phyloP scores from a whole-genome alignment of 2,113 vertebrate genomes.

The Tachysurus vachellii region DNA sequence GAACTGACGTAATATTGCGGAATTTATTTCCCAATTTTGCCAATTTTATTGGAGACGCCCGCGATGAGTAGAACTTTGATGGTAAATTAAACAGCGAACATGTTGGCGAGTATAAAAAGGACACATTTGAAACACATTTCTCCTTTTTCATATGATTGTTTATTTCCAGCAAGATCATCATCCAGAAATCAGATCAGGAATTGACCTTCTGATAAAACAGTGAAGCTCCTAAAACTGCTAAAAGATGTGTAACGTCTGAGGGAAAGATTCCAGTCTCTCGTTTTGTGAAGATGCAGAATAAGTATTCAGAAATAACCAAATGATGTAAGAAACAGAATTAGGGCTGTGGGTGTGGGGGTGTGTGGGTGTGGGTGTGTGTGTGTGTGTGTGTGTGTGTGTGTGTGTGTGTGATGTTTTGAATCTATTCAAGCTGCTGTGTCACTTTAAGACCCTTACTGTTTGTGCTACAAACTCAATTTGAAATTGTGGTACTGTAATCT shows the following conservation, averaged over 20 bases:
- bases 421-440: not conserved
- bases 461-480: not conserved
- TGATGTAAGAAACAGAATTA: not conserved
- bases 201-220: not conserved
- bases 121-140: not conserved
- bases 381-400: not conserved
- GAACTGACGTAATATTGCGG: slow-evolving; percentile 37
- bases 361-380: no score
- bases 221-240: not conserved
- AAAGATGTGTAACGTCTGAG: not conserved
- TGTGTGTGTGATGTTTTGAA: not conserved
- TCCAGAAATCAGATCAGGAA: not conserved
- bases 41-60: not conserved
- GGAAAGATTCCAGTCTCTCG: not conserved
- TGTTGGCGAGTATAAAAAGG: not conserved
- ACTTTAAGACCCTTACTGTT: not conserved
- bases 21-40: slow-evolving; percentile 8
- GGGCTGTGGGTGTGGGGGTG: no score
- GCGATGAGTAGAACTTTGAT: not conserved
- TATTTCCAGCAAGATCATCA: not conserved
- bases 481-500: not conserved
- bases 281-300: not conserved
- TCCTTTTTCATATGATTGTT: not conserved
- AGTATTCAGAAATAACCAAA: not conserved
- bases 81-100: not conserved